These are phyloP conservation scores for Aporophyla nigra DNA, from an alignment of 2,888 invertebrate genomes.

Conservation along the genomic window DNA sequence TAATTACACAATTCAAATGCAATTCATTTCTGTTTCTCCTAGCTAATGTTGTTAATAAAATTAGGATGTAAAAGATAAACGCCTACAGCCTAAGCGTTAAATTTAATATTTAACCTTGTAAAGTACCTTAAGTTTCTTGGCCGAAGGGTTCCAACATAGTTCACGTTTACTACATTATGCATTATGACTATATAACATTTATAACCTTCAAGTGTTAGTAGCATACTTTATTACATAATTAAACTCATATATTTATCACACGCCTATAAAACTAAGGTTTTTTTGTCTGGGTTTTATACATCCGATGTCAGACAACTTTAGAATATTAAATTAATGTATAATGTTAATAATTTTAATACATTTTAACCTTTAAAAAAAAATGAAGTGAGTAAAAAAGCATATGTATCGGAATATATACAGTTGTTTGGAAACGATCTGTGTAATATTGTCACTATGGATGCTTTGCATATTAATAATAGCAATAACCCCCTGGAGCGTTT, in stretches of 20 bases:
- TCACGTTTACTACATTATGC: constrained; percentile 42
- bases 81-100: background rate
- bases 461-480: background rate
- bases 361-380: background rate
- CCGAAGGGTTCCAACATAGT: constrained; percentile 21
- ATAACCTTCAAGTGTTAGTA: constrained; percentile 38
- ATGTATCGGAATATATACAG: too few species aligned
- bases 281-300: constrained; percentile 18
- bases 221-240: constrained; percentile 33
- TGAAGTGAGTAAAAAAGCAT: background rate
- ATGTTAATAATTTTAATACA: too few species aligned
- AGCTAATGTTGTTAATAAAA: background rate
- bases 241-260: background rate
- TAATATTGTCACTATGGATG: background rate
- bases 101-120: constrained; percentile 26
- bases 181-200: constrained; percentile 45
- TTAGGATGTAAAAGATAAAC: background rate
- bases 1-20: background rate
- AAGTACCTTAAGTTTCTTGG: constrained; percentile 24
- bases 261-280: constrained; percentile 9
- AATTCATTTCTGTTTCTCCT: too few species aligned
- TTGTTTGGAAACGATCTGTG: background rate
- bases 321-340: constrained; percentile 20
- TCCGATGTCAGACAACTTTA: constrained; percentile 11
- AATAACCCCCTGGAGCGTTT: background rate